phyloP scores from a whole-genome alignment of 1,140 invertebrate species.

The Leptopilina clavipes region DNA sequence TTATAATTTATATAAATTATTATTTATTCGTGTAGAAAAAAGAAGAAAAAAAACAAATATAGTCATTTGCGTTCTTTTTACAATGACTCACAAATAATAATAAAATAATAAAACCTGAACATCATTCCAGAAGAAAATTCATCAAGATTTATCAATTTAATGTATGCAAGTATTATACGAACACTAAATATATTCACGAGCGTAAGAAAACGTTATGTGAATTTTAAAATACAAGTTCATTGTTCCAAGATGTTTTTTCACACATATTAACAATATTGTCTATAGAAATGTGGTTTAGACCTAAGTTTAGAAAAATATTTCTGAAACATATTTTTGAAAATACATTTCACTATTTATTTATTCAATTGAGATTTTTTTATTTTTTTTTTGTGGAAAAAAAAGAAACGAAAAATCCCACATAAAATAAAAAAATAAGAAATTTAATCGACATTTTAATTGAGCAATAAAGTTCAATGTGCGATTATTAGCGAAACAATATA shows the following conservation, averaged over 20 bases:
- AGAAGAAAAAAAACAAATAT: no score
- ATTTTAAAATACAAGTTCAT: constrained; percentile 10
- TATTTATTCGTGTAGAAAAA: no score
- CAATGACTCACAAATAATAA: background rate
- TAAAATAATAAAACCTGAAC: background rate
- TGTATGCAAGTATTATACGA: background rate
- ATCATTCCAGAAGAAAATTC: constrained; percentile 17
- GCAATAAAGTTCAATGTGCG: background rate
- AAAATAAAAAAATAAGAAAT: no score
- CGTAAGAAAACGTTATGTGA: constrained; percentile 6
- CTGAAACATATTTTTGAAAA: no score
- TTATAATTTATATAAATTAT: no score
- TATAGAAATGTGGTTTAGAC: background rate
- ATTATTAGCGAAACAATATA: background rate
- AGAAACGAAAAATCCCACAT: no score
- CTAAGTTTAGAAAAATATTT: background rate
- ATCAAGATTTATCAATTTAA: constrained; percentile 5
- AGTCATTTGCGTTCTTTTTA: background rate
- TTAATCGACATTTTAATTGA: background rate
- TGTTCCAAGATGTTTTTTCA: constrained; percentile 8
- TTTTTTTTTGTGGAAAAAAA: no score
- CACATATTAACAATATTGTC: background rate
- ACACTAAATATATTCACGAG: constrained; percentile 17
- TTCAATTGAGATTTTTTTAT: no score
- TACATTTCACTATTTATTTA: no score